phyloP scores from a whole-genome alignment of 2,113 vertebrate species.

The Gavia stellata region DNA sequence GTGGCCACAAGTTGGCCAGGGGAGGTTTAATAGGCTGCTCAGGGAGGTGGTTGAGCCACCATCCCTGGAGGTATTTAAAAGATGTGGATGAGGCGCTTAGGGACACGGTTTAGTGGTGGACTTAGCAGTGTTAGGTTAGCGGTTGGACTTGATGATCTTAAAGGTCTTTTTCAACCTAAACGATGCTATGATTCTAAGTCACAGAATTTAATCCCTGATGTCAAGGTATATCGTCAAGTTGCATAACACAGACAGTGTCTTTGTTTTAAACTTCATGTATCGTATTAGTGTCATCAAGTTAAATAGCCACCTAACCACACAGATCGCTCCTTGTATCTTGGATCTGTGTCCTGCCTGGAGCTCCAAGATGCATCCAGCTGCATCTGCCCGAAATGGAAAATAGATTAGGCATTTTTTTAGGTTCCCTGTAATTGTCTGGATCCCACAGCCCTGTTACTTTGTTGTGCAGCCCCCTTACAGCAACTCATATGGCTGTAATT shows the following conservation, averaged over 20 bases:
- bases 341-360: neutral
- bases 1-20: too few species aligned
- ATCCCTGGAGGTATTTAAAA: too few species aligned
- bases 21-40: too few species aligned
- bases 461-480: neutral
- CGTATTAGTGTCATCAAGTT: neutral
- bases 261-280: neutral
- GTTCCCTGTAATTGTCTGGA: neutral
- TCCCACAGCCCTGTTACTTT: neutral
- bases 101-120: too few species aligned
- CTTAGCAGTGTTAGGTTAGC: too few species aligned
- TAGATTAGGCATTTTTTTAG: neutral
- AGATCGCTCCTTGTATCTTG: neutral
- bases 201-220: neutral
- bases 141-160: too few species aligned
- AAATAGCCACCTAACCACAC: neutral
- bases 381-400: constrained; percentile 6
- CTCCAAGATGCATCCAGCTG: neutral
- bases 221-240: neutral
- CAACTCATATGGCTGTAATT: neutral
- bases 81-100: too few species aligned
- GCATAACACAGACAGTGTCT: neutral
- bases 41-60: too few species aligned
- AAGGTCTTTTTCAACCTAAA: too few species aligned
- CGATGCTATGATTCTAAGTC: too few species aligned